Conservation (phyloP, 2,888 invertebrate genomes). For the Drosophila ustulata region DNA sequence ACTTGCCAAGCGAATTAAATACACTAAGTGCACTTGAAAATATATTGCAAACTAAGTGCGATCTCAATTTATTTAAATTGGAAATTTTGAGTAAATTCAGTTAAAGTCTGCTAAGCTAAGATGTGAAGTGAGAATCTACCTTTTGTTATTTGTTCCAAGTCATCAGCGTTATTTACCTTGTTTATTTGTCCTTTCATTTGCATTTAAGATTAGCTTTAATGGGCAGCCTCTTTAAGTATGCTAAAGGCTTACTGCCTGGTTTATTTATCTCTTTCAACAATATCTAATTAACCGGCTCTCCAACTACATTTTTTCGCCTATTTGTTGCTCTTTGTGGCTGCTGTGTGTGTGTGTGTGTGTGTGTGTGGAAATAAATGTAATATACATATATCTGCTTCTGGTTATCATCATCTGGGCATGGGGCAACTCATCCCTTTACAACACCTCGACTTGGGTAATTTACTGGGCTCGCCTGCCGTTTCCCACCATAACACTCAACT, state of each 20-base stretch:
- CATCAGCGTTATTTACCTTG: neutral
- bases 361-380: constrained; percentile 15
- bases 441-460: constrained; percentile 50
- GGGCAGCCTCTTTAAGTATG: constrained; percentile 27
- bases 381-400: constrained; percentile 6
- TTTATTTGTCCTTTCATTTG: neutral
- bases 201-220: constrained; percentile 3
- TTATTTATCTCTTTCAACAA: constrained; percentile 6
- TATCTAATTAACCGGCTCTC: constrained; percentile 42
- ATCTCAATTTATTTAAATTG: no score
- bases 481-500: constrained; percentile 71
- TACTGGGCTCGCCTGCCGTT: constrained; percentile 49
- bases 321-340: constrained; percentile 9
- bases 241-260: neutral
- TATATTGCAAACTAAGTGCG: neutral
- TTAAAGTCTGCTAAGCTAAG: no score
- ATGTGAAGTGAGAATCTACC: no score
- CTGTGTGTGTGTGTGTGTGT: neutral
- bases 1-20: neutral
- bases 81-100: no score
- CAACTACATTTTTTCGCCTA: constrained; percentile 17
- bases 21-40: neutral
- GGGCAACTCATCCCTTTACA: constrained; percentile 16
- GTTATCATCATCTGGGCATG: constrained; percentile 23
- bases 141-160: neutral